Percentiles rank a stretch among this genome's conserved stretches.
These are phyloP conservation scores for Nasonia vitripennis DNA, from an alignment of 1,140 invertebrate species.

Conservation along the genomic window DNA sequence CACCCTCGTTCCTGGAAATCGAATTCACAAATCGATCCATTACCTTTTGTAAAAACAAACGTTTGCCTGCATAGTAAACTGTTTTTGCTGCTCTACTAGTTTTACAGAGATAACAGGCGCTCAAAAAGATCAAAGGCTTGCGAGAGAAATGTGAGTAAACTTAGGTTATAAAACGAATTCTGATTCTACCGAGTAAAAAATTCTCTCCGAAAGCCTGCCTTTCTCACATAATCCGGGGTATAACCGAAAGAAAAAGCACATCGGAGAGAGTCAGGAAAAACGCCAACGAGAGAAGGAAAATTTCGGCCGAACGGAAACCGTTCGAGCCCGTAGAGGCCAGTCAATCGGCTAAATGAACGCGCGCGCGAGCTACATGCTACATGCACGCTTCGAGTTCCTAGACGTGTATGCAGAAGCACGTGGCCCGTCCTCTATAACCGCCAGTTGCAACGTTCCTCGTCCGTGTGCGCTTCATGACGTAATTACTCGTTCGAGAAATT, in stretches of 20 bases:
- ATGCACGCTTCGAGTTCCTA: background rate
- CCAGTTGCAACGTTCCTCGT: background rate
- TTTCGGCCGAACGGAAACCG: background rate
- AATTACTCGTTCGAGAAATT: constrained; percentile 29
- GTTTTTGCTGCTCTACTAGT: too few relatives aligned
- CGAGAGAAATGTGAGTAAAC: too few relatives aligned
- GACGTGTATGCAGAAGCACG: background rate
- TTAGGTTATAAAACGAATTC: too few relatives aligned
- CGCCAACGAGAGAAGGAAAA: background rate
- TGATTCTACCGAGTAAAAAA: background rate
- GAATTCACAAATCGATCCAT: constrained; percentile 68
- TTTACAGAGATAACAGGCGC: too few relatives aligned
- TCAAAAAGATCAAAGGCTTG: too few relatives aligned
- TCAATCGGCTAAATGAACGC: constrained; percentile 8
- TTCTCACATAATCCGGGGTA: too few relatives aligned
- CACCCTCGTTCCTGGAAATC: constrained; percentile 59
- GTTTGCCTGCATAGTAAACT: constrained; percentile 49
- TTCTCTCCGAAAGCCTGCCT: background rate
- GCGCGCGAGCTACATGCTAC: background rate
- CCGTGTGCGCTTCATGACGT: background rate
- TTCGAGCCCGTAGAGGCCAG: background rate
- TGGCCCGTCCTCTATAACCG: background rate
- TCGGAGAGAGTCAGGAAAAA: background rate
- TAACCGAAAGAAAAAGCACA: background rate
- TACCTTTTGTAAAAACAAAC: constrained; percentile 68